Conservation (phyloP, 2,797 vertebrate species). For the Hirundo rustica region DNA sequence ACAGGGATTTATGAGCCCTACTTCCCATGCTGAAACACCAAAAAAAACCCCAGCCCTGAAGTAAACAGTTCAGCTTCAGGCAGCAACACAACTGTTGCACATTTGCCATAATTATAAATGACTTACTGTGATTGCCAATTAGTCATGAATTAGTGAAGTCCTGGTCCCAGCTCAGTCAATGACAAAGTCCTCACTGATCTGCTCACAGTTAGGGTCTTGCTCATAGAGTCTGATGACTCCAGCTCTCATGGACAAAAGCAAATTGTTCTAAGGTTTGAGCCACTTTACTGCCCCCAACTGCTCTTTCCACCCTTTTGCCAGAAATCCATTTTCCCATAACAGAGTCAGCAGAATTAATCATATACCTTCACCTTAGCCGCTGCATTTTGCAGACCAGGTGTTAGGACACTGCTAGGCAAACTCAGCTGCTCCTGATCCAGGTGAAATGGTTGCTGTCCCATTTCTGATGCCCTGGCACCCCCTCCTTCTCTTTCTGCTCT, state of each 20-base stretch:
- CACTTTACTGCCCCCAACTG: neutral
- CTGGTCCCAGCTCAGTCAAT: neutral
- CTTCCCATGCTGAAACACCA: neutral
- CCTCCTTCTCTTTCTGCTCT: neutral
- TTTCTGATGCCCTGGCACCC: neutral
- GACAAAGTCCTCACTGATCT: neutral
- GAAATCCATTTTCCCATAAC: neutral
- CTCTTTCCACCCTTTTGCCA: neutral
- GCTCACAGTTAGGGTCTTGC: neutral
- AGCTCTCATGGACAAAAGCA: neutral
- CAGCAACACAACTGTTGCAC: neutral
- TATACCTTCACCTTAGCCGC: neutral
- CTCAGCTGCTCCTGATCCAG: neutral
- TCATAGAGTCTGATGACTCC: neutral
- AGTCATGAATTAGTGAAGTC: neutral
- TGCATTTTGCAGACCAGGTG: neutral
- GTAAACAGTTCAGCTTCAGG: neutral
- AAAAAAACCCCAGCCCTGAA: fast-evolving
- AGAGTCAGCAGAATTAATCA: neutral
- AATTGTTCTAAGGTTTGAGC: neutral
- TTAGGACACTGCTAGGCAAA: neutral
- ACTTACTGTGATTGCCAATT: neutral
- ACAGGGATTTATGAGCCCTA: neutral
- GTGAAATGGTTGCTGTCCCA: neutral
- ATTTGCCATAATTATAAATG: neutral